Evolutionary conservation across 1,140 invertebrate genomes (phyloP), one percentile per base, ranked within the genome.

Genomic region (Diabrotica virgifera): DNA sequence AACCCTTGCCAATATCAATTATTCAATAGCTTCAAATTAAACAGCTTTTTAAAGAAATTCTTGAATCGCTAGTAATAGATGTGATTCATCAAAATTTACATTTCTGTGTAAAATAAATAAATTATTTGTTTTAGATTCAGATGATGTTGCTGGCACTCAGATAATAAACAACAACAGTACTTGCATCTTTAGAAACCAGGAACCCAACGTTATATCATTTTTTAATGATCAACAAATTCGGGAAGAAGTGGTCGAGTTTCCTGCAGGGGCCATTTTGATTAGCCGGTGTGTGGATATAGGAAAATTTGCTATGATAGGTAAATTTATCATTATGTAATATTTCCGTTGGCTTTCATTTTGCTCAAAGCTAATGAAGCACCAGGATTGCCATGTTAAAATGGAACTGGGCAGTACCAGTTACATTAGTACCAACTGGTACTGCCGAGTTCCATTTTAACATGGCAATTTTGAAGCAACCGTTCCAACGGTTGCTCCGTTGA

Each of bases 121-220:
- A 10, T 50, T 50, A 52, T 52, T 40, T 35, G 52, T 79, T 80
- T 8, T 74, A 85, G 82, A 85, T 71, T 79, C 82, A 37, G 69
- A 71, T n/a, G 69, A 71, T 12, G 12, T 71, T 10, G 65, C 68
- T 56, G 65, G 59, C 6, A 13, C 63, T 2, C 69, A 71, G 54
- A 67, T 37, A 3, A 37, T 66, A 13, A 70, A 70, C 74, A 87
- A 84, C 67, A 92, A 92, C 72, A 86, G 85, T 61, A 89, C 89
- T 5, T 93, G 92, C 69, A 82, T 85, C 1, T 93, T 87, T 74
- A 79, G 84, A 8, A 92, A 92, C 70, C 87, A 89, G 38, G 89
- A 93, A 69, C 87, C 88, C 0, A 88, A 92, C 73, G 86, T 93
- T 0, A 86, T 91, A 0, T 89, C 90, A 0, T 94, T 93, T 76